Evolutionary conservation across 2,113 vertebrate genomes (phyloP).

Genomic region (Tenrec ecaudatus): DNA sequence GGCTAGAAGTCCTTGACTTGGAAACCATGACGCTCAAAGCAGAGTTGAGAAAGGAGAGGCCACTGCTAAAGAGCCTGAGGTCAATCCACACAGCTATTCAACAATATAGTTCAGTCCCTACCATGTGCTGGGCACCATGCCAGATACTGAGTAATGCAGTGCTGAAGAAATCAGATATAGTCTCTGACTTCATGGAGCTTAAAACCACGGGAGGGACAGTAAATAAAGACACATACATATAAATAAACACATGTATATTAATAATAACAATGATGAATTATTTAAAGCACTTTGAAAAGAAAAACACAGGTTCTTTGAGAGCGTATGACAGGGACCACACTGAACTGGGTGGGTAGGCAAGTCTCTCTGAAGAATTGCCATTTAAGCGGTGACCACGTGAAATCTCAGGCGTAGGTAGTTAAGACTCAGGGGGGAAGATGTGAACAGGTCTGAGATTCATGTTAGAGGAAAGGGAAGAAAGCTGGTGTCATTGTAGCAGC

Average conservation of each 20-base stretch:
- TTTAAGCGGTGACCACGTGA: background rate
- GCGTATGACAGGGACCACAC: slow-evolving; percentile 13
- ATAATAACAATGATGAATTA: background rate
- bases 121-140: slow-evolving; percentile 30
- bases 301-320: background rate
- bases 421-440: background rate
- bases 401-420: background rate
- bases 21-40: slow-evolving; percentile 21
- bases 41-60: slow-evolving; percentile 10
- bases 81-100: slow-evolving; percentile 41
- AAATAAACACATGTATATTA: background rate
- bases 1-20: slow-evolving; percentile 10
- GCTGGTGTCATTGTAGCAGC: background rate
- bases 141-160: slow-evolving; percentile 50
- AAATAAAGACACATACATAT: slow-evolving; percentile 21
- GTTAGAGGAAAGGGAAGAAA: background rate
- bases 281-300: background rate
- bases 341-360: background rate
- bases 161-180: slow-evolving; percentile 58
- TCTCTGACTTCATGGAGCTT: slow-evolving; percentile 54
- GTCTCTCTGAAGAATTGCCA: slow-evolving; percentile 7
- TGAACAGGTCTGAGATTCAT: background rate
- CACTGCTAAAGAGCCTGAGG: background rate
- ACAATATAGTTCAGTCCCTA: slow-evolving; percentile 60
- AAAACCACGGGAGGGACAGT: background rate